These are phyloP conservation scores for Nephrotoma appendiculata DNA, from an alignment of 2,888 invertebrate species.

Conservation along the genomic window DNA sequence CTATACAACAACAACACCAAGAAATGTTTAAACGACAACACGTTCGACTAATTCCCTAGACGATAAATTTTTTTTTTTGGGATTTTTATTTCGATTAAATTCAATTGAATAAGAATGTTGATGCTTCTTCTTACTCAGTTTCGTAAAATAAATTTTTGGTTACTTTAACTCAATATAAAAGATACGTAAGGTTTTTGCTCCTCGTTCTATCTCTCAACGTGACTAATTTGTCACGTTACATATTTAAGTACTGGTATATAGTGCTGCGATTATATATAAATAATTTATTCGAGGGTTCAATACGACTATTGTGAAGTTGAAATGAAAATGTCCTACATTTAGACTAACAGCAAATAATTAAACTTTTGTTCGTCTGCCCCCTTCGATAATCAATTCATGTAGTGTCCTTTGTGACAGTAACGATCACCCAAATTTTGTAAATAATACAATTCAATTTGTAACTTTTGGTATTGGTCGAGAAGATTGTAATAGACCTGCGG, in stretches of 20 bases:
- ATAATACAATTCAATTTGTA: conserved; percentile 12
- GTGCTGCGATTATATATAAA: not conserved
- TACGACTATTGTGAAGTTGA: not conserved
- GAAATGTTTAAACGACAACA: conserved; percentile 2
- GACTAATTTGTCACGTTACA: not conserved
- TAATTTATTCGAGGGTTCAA: not conserved
- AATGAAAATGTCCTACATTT: not conserved
- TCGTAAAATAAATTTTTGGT: not conserved
- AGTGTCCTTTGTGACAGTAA: not conserved
- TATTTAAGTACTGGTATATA: not conserved
- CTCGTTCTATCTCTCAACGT: not conserved
- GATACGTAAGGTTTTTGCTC: not conserved
- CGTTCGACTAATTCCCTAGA: conserved; percentile 1
- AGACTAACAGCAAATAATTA: not conserved
- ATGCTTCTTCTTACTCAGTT: not conserved
- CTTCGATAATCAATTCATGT: not conserved
- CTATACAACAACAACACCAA: not conserved
- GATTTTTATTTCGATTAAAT: not conserved
- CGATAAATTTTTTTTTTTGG: not conserved
- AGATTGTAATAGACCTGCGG: conserved; percentile 10
- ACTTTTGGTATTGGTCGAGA: conserved; percentile 11
- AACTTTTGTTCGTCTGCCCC: not conserved
- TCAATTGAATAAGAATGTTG: not conserved
- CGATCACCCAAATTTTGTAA: conserved; percentile 10
- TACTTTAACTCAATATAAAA: not conserved